Base-by-base conservation (phyloP, 2,888 invertebrate genomes). In the Apamea sordens region DNA sequence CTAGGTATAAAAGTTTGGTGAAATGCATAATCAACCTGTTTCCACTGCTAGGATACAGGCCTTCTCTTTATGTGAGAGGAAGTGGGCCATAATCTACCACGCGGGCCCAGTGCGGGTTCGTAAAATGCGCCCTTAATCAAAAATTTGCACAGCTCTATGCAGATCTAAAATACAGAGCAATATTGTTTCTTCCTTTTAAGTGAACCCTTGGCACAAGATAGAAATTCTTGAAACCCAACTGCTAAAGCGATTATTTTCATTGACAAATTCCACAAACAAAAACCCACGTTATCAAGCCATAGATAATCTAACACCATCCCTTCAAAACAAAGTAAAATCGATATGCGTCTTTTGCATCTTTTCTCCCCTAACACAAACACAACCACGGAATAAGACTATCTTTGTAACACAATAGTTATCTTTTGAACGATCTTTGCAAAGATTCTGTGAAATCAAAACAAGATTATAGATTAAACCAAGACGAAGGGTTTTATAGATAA, bases 351-450 rank as follows among this genome's bases (percentile, higher is more conserved):
- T 76, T 81, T 76, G 36, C 69, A 76, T 68, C 61, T 74, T 61
- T 71, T 64, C 61, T 64, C 50, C 32, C 63, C 24, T 50, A 72
- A 76, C 36, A 70, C 73, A 73, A 86, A 72, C 76, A 41, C 11
- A 84, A 68, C 76, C 84, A 56, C 41, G 63, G 47, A 61, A 36
- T 44, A 80, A 78, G 76, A 59, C 69, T 78, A 77, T 78, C 83
- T 82, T 86, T 77, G 73, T 77, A 65, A 71, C 65, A 81, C 74
- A 81, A 79, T 87, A 76, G 80, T 83, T 86, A 87, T 87, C 85
- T 83, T 73, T 68, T 6, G 28, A 85, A 69, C 67, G 80, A 87
- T 87, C 87, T 68, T 72, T 68, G 71, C 47, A 67, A 78, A 80
- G 73, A 78, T 81, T 76, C 44, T 76, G 70, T 59, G 41, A 80